These are phyloP conservation scores for Macaria liturata DNA, from an alignment of 2,888 invertebrate species.

Conservation along the genomic window DNA sequence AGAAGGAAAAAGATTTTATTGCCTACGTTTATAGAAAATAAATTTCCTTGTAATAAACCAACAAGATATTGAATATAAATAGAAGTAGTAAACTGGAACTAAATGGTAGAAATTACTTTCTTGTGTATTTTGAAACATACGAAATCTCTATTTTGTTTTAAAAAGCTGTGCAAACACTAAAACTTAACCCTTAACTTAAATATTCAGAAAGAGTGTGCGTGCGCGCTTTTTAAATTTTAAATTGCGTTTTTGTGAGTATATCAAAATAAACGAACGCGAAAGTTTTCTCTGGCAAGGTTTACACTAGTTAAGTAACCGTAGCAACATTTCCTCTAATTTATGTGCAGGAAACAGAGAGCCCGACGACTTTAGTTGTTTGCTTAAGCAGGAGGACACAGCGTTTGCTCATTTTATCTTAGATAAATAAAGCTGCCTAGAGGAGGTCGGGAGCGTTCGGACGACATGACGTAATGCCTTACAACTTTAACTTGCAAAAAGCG, in stretches of 20 bases:
- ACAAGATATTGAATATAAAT: background rate
- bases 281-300: slow-evolving; percentile 16
- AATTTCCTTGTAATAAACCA: slow-evolving; percentile 12
- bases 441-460: slow-evolving; percentile 19
- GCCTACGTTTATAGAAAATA: slow-evolving; percentile 12
- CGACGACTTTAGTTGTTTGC: slow-evolving; percentile 31
- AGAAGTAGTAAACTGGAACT: background rate
- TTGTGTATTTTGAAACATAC: too few relatives aligned
- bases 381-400: slow-evolving; percentile 30
- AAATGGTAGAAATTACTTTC: too few relatives aligned
- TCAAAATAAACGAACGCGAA: slow-evolving; percentile 2
- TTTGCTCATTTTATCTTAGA: slow-evolving; percentile 30
- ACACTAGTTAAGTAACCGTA: slow-evolving; percentile 21
- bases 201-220: too few relatives aligned
- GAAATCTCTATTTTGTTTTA: too few relatives aligned
- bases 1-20: slow-evolving; percentile 6
- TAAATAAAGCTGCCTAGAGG: slow-evolving; percentile 26
- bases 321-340: slow-evolving; percentile 27
- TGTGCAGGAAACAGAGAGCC: slow-evolving; percentile 27
- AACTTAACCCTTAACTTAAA: too few relatives aligned
- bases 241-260: too few relatives aligned
- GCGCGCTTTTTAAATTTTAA: too few relatives aligned
- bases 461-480: slow-evolving; percentile 18
- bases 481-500: slow-evolving; percentile 16
- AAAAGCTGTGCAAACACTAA: too few relatives aligned